A percentile compares a stretch with the other conserved stretches of the same genome.
phyloP scores from a whole-genome alignment of 2,888 invertebrate genomes.

The Deilephila elpenor region DNA sequence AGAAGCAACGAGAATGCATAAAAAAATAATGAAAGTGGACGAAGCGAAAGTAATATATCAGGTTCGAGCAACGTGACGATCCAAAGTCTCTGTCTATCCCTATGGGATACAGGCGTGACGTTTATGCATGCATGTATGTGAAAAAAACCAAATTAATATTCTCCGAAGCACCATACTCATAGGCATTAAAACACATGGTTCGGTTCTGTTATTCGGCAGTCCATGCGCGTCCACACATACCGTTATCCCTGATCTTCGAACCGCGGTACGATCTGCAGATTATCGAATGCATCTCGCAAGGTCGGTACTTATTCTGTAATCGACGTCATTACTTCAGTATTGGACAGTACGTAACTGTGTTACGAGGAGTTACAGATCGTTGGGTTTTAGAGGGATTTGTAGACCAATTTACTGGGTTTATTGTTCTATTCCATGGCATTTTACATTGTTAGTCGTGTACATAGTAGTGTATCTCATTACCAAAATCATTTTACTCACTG shows the following conservation, averaged over 20 bases:
- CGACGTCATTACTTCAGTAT: conserved; percentile 25
- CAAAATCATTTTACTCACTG: too few relatives aligned
- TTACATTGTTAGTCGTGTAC: too few relatives aligned
- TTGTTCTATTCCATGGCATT: too few relatives aligned
- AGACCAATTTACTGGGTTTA: not conserved
- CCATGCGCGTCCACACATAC: conserved; percentile 47
- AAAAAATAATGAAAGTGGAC: too few relatives aligned
- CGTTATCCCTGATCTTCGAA: conserved; percentile 70
- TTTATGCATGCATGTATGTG: too few relatives aligned
- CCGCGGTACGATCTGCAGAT: conserved; percentile 69
- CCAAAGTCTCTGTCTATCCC: too few relatives aligned
- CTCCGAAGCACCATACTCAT: conserved; percentile 7
- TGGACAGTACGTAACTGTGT: conserved; percentile 4
- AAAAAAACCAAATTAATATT: not conserved
- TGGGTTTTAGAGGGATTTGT: not conserved
- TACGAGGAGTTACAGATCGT: not conserved
- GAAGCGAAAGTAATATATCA: too few relatives aligned
- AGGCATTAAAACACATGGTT: not conserved
- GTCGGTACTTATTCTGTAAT: conserved; percentile 43
- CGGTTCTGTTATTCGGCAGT: not conserved
- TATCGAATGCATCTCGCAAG: conserved; percentile 70
- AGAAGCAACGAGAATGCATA: too few relatives aligned
- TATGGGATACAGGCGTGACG: too few relatives aligned
- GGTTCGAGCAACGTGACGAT: too few relatives aligned
- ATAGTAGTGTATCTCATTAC: too few relatives aligned